These are phyloP conservation scores for Lycaon pictus DNA, from an alignment of 2,113 vertebrate genomes.

Conservation along the genomic window DNA sequence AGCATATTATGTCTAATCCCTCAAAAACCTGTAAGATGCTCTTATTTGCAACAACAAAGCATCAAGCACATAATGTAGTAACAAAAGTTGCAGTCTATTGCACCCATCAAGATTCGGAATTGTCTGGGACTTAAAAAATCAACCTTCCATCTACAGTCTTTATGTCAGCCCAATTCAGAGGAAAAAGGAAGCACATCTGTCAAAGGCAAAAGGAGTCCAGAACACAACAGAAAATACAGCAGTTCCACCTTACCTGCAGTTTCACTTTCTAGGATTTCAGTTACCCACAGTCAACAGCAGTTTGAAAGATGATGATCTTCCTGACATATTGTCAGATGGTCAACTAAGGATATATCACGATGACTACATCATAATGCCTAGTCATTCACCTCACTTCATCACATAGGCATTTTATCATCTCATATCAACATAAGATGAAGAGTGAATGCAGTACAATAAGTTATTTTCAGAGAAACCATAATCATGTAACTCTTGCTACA, in stretches of 20 bases:
- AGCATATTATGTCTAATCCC: background rate
- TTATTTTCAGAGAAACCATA: background rate
- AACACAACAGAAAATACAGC: background rate
- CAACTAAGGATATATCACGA: background rate
- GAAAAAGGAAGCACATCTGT: background rate
- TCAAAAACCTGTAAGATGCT: background rate
- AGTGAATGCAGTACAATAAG: background rate
- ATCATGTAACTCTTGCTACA: background rate
- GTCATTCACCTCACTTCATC: background rate
- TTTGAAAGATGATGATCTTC: background rate
- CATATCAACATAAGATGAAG: background rate
- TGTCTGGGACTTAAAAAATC: conserved; percentile 4
- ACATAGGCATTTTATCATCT: background rate
- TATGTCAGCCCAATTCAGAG: background rate
- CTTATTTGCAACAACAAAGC: conserved; percentile 5
- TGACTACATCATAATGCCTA: background rate
- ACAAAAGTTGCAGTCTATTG: background rate
- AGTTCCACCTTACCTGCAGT: background rate
- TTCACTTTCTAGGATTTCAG: background rate
- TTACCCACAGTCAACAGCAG: background rate
- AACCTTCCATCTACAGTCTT: background rate
- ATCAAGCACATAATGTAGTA: background rate
- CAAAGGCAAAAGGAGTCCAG: background rate
- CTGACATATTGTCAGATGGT: background rate
- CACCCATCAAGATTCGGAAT: background rate